These are phyloP conservation scores for Pemphigus obesinymphae DNA, from an alignment of 1,140 invertebrate genomes.

Conservation along the genomic window DNA sequence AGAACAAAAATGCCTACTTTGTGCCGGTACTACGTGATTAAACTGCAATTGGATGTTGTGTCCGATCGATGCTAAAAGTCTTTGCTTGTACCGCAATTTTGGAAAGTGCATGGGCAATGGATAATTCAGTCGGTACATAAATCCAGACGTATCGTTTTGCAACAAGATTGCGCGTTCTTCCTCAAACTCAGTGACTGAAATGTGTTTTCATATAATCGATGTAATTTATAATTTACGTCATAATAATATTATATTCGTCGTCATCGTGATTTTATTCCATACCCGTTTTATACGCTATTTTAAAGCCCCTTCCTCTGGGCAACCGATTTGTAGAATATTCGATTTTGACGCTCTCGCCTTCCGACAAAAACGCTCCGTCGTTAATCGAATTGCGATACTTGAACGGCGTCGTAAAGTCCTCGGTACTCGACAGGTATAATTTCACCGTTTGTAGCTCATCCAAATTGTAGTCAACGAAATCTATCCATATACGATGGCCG, in stretches of 20 bases:
- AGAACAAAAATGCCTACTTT: constrained; percentile 43
- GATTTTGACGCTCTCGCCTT: constrained; percentile 56
- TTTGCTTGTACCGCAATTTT: constrained; percentile 54
- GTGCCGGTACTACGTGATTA: constrained; percentile 51
- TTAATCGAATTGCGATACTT: constrained; percentile 53
- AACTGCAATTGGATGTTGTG: constrained; percentile 56
- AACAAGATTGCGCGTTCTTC: constrained; percentile 29
- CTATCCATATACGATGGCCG: constrained; percentile 61
- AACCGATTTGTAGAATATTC: constrained; percentile 57
- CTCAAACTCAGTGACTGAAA: constrained; percentile 30
- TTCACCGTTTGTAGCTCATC: constrained; percentile 45
- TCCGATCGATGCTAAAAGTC: constrained; percentile 57
- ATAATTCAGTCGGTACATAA: constrained; percentile 55
- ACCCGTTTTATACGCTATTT: constrained; percentile 60
- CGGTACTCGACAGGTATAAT: not conserved
- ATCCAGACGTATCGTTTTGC: constrained; percentile 47
- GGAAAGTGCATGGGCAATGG: constrained; percentile 30
- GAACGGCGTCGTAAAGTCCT: constrained; percentile 51
- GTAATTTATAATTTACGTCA: too few relatives aligned
- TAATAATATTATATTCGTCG: not conserved
- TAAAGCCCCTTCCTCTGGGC: constrained; percentile 58
- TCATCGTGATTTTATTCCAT: constrained; percentile 44
- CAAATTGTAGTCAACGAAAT: constrained; percentile 59
- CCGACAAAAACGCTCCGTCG: constrained; percentile 60
- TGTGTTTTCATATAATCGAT: not conserved